Conservation (phyloP, 30 jellyfish, hydroid and myxozoan species). For the Morbakka virulenta region DNA sequence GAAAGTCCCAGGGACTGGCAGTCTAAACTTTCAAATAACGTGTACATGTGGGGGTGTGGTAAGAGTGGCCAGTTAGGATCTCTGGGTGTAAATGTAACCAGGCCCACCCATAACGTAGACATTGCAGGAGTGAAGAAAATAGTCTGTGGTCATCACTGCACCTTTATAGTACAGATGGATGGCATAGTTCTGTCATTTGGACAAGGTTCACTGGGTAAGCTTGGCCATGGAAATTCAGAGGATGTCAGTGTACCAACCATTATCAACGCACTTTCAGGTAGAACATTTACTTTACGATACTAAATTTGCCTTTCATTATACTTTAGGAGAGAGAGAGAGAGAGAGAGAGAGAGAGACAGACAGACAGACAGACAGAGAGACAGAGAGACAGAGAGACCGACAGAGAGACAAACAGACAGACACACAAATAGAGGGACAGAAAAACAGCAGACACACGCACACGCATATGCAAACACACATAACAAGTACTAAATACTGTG, state of each 20-base stretch:
- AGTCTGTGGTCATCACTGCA: conserved; percentile 91
- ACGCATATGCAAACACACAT: too few relatives aligned
- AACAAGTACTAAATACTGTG: too few relatives aligned
- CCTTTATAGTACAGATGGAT: conserved; percentile 76
- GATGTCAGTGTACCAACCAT: conserved; percentile 59
- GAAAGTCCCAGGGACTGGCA: conserved; percentile 88
- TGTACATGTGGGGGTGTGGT: conserved; percentile 88
- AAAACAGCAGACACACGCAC: too few relatives aligned
- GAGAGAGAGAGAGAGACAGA: too few relatives aligned
- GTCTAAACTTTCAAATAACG: conserved; percentile 55
- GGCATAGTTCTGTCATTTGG: conserved; percentile 89
- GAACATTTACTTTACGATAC: too few relatives aligned
- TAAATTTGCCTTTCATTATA: neutral
- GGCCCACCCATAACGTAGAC: conserved; percentile 56
- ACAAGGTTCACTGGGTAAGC: conserved; percentile 90
- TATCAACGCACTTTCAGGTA: conserved; percentile 81
- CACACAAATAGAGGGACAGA: too few relatives aligned
- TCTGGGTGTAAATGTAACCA: conserved; percentile 46
- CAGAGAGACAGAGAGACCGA: too few relatives aligned
- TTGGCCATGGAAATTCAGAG: conserved; percentile 95
- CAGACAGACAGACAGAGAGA: too few relatives aligned
- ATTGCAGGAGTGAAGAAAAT: conserved; percentile 68
- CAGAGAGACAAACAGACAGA: too few relatives aligned
- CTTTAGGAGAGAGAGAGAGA: too few relatives aligned
- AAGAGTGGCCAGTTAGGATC: conserved; percentile 81